A percentile compares a stretch with the other conserved stretches of the same genome.
Evolutionary conservation across 1,140 invertebrate species (phyloP).

Genomic region (Caenorhabditis tropicalis): DNA sequence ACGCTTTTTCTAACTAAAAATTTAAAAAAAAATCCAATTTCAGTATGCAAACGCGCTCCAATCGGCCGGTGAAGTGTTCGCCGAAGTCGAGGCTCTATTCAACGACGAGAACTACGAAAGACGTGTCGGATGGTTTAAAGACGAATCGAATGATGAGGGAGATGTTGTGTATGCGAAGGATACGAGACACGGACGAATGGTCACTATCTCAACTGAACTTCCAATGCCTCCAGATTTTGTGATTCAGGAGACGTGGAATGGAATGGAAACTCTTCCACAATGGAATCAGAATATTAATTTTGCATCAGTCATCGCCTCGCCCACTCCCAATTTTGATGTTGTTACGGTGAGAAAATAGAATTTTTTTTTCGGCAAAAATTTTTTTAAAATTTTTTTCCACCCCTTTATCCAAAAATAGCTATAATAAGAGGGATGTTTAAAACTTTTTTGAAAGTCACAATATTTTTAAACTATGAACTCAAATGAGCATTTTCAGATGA

Average conservation of each 20-base stretch:
- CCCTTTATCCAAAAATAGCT: too few species aligned
- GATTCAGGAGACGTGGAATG: constrained; percentile 52
- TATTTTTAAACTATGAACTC: too few species aligned
- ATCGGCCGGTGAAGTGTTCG: constrained; percentile 42
- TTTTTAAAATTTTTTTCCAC: too few species aligned
- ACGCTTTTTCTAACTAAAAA: too few species aligned
- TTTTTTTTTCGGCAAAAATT: too few species aligned
- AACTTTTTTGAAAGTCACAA: too few species aligned
- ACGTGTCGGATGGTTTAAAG: constrained; percentile 48
- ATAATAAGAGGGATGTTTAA: too few species aligned
- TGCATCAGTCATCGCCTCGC: constrained; percentile 31
- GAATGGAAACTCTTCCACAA: constrained; percentile 42
- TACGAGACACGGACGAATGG: constrained; percentile 52
- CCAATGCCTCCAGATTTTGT: constrained; percentile 22
- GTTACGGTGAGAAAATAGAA: constrained; percentile 18
- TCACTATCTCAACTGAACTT: constrained; percentile 51
- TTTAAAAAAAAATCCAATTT: constrained; percentile 16
- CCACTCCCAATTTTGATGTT: constrained; percentile 50
- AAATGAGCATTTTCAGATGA: too few species aligned
- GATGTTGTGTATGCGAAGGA: constrained; percentile 51
- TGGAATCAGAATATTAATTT: constrained; percentile 57
- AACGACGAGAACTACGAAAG: constrained; percentile 29
- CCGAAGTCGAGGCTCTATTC: constrained; percentile 48
- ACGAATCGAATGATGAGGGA: constrained; percentile 45
- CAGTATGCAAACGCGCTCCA: constrained; percentile 49